Percentiles rank a stretch among this genome's conserved stretches.
Evolutionary conservation across 2,888 invertebrate species (phyloP).

Genomic region (Orthosia cruda): DNA sequence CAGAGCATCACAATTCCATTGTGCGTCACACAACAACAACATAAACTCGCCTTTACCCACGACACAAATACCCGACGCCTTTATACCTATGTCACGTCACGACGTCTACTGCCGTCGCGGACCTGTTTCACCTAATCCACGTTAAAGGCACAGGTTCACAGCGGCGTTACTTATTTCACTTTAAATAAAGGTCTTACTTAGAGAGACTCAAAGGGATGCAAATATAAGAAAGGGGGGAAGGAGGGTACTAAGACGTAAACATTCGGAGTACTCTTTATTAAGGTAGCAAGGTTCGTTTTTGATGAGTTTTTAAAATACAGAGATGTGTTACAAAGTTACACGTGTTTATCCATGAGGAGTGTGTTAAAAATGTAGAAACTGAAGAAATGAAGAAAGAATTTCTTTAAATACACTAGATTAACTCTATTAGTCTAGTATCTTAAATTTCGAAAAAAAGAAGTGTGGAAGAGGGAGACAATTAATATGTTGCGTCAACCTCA

Average conservation of each 20-base stretch:
- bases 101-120: conserved; percentile 23
- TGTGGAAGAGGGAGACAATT: too few species aligned
- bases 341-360: neutral
- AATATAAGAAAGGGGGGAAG: conserved; percentile 35
- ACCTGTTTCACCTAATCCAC: conserved; percentile 46
- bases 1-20: neutral
- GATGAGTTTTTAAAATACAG: conserved; percentile 30
- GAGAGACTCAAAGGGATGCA: conserved; percentile 63
- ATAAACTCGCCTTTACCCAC: conserved; percentile 23
- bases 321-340: neutral
- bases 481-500: too few species aligned
- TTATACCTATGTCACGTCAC: conserved; percentile 27
- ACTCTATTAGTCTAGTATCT: neutral
- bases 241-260: conserved; percentile 34
- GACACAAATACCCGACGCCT: neutral
- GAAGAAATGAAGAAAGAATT: neutral
- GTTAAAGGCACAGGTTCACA: conserved; percentile 50
- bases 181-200: conserved; percentile 63
- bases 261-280: conserved; percentile 36
- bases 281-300: conserved; percentile 10
- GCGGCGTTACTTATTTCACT: conserved; percentile 64
- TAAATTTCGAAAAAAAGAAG: too few species aligned
- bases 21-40: neutral
- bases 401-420: neutral
- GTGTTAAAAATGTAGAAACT: neutral